Base-by-base conservation (phyloP, 2,797 vertebrate genomes). In the Stomatorhinus walkeri region DNA sequence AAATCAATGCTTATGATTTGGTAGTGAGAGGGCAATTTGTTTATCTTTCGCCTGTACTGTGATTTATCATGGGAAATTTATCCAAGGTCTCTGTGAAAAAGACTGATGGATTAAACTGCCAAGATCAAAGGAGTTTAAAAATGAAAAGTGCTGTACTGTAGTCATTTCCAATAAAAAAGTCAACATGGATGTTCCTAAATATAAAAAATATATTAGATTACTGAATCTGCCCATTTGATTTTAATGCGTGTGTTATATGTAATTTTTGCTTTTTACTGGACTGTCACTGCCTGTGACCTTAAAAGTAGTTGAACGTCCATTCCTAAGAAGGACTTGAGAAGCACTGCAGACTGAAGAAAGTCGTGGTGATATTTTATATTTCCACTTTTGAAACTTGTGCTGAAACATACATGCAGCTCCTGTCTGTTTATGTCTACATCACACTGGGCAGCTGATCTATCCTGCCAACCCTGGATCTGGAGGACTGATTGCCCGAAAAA, bases 21-120 rank as follows among this genome's bases (percentile, higher is more conserved):
- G 32, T 91, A 93, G 90, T 94, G 93, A 72, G 89, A 90, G 92
- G 92, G 92, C 87, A 91, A 89, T 91, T 91, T 91, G 89, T 91
- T 91, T 36, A 87, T 81, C 88, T 87, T 6, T 87, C 59, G 87
- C 76, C 85, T 87, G 43, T 46, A 87, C 46, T 85, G 52, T 88
- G 84, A 89, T 84, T 59, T 46, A 86, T 43, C 81, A 72, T 87
- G 61, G 88, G 85, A 89, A 72, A 87, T 87, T 59, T 87, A 87
- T 59, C 85, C 85, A 87, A 87, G 52, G 52, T 87, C 52, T 87
- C 85, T 87, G 52, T 56, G 51, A 64, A 84, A 72, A 83, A 88
- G 52, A 12, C 48, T 51, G 56, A 56, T 89, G 22, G 59, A 89
- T 51, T 88, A 40, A 61, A 40, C 24, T 84, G 22, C 40, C 22